These are phyloP conservation scores for Rugalucina vietnamica DNA, from an alignment of 2,888 invertebrate species.

Conservation along the genomic window DNA sequence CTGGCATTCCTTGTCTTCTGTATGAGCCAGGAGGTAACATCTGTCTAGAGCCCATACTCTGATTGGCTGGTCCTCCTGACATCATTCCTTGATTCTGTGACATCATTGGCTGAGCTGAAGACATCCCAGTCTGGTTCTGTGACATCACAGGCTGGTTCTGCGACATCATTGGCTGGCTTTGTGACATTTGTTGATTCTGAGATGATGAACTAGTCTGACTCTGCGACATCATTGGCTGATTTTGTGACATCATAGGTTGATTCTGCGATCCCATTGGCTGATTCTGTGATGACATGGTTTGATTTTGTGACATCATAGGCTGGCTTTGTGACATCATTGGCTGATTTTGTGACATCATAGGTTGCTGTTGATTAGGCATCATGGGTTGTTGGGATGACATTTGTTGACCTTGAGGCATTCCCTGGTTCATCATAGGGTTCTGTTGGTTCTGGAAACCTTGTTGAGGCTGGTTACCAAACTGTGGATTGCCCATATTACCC, in stretches of 20 bases:
- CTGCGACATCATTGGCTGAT: conserved; percentile 64
- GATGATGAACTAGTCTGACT: conserved; percentile 67
- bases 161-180: conserved; percentile 64
- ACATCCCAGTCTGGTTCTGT: conserved; percentile 61
- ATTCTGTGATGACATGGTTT: conserved; percentile 65
- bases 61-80: conserved; percentile 37
- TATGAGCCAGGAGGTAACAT: conserved; percentile 68
- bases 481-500: conserved; percentile 50
- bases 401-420: conserved; percentile 45
- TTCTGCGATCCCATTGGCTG: conserved; percentile 61
- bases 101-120: conserved; percentile 63
- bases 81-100: conserved; percentile 69
- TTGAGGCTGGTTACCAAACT: conserved; percentile 50
- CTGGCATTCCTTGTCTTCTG: conserved; percentile 66
- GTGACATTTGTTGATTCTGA: conserved; percentile 70
- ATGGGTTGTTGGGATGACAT: conserved; percentile 60
- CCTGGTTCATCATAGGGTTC: conserved; percentile 48
- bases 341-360: conserved; percentile 65
- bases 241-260: conserved; percentile 61
- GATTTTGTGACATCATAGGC: conserved; percentile 69
- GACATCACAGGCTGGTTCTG: conserved; percentile 61
- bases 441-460: conserved; percentile 62
- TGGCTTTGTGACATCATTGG: conserved; percentile 64
- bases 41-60: conserved; percentile 64
- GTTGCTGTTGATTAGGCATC: conserved; percentile 61